Percentiles rank a stretch among this genome's conserved stretches.
These are phyloP conservation scores for Oasisia sp. DNA, from an alignment of 2,888 invertebrate genomes.

Conservation along the genomic window DNA sequence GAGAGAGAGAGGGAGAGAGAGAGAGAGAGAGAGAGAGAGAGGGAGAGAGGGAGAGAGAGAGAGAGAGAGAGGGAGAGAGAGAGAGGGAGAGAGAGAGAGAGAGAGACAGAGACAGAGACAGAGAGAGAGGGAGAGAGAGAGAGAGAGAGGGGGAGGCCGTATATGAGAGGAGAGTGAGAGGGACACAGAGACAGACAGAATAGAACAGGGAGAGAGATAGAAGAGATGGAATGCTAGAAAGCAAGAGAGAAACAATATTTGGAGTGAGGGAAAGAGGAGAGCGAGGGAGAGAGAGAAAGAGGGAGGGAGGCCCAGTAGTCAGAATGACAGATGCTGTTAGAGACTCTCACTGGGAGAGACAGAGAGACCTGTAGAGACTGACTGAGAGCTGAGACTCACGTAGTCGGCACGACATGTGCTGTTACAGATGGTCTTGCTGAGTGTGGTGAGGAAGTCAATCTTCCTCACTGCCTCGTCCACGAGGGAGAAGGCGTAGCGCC, in stretches of 20 bases:
- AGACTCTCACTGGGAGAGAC: conserved; percentile 68
- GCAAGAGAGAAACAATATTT: not conserved
- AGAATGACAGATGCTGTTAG: conserved; percentile 89
- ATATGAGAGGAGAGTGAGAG: no score
- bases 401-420: conserved; percentile 92
- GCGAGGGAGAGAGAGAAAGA: not conserved
- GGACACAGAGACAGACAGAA: no score
- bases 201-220: not conserved
- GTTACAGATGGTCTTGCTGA: conserved; percentile 91
- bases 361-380: conserved; percentile 23
- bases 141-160: no score
- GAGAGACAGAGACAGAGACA: no score
- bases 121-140: no score
- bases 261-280: not conserved
- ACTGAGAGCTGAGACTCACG: conserved; percentile 70
- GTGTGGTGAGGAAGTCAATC: conserved; percentile 79
- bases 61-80: no score
- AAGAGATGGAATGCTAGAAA: not conserved
- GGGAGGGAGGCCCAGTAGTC: conserved; percentile 77
- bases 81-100: no score
- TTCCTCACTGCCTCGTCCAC: conserved; percentile 82
- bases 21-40: no score
- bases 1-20: no score
- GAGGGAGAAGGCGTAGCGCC: conserved; percentile 87
- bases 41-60: no score